Base-by-base conservation (phyloP, 1,140 invertebrate species). In the Mercenaria mercenaria region DNA sequence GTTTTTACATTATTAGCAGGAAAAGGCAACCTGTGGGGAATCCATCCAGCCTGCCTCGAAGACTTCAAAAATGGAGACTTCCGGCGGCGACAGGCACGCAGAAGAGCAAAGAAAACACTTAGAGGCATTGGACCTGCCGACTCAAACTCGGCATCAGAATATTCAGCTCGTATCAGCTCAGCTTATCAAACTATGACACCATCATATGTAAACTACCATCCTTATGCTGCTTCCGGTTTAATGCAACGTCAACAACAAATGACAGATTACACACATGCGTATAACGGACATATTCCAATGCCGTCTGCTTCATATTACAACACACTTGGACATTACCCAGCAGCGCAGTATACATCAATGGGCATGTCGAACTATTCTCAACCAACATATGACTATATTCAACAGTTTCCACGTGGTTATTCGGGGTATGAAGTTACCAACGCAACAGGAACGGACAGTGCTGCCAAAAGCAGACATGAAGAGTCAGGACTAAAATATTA, bases 11-110 rank as follows among this genome's bases (percentile, higher is more conserved):
- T 79, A 6, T 56, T 20, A 79, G 34, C 77, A 52, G 86, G 88
- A 0, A 99, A 99, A 95, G 99, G 96, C 0, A 99, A 99, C 94
- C 99, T 99, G 93, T 99, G 99, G 99, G 98, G 98, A 1, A 99
- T 99, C 64, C 99, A 99, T 96, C 98, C 98, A 0, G 99, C 99
- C 0, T 99, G 99, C 95, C 96, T 99, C 3, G 98, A 99, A 29
- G 95, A 99, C 94, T 99, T 99, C 95, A 97, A 98, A 13, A 98
- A 98, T 91, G 99, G 99, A 0, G 99, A 99, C 93, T 99, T 99
- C 95, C 96, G 99, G 59, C 97, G 99, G 50, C 97, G 99, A 34
- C 99, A 99, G 84, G 99, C 99, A 0, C 98, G 99, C 93, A 96
- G 99, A 8, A 90, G 94, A 13, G 94, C 94, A 2, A 91, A 90